phyloP scores from a whole-genome alignment of 2,888 invertebrate genomes.

The Amblyjoppa proteus region DNA sequence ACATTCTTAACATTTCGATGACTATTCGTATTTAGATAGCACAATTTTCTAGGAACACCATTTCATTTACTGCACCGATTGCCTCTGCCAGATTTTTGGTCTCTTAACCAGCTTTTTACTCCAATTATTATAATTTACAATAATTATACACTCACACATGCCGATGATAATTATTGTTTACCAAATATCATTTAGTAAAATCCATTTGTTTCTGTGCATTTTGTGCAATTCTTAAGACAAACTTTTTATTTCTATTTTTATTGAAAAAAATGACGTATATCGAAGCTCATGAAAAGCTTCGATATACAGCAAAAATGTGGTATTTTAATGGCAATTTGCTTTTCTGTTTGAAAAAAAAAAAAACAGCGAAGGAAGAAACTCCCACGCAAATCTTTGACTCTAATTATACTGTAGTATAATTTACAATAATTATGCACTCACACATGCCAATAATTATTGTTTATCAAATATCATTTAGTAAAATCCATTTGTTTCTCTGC shows the following conservation, averaged over 20 bases:
- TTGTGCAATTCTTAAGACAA: not conserved
- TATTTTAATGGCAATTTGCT: not conserved
- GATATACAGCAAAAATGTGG: too few relatives aligned
- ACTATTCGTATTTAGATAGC: too few relatives aligned
- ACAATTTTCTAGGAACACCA: too few relatives aligned
- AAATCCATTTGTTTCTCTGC: not conserved
- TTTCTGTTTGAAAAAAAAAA: not conserved
- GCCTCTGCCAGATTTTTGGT: too few relatives aligned
- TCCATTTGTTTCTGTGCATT: not conserved
- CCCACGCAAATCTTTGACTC: not conserved
- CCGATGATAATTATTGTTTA: not conserved
- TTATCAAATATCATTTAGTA: not conserved
- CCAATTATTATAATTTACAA: too few relatives aligned
- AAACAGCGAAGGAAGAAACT: conserved; percentile 16
- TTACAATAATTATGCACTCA: too few relatives aligned
- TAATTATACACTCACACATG: too few relatives aligned
- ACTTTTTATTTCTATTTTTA: not conserved
- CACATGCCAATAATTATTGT: not conserved
- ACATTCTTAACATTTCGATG: too few relatives aligned
- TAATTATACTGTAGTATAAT: too few relatives aligned
- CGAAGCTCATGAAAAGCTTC: not conserved
- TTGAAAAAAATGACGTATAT: not conserved
- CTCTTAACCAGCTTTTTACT: too few relatives aligned
- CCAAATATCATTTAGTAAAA: not conserved
- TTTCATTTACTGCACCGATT: too few relatives aligned